phyloP scores from a whole-genome alignment of 2,113 vertebrate species.

The Gnathonemus longibarbis region DNA sequence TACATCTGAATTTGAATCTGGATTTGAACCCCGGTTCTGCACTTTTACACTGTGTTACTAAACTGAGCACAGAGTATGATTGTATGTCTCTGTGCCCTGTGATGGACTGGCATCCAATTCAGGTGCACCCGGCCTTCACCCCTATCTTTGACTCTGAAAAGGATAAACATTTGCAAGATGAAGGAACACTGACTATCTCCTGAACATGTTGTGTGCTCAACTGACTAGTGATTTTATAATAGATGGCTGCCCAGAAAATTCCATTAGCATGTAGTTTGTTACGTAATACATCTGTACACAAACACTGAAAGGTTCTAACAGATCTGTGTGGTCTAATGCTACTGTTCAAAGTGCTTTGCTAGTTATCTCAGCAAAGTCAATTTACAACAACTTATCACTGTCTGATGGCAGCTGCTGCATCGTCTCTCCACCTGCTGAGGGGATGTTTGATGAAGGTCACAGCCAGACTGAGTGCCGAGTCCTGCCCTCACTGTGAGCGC shows the following conservation, averaged over 20 bases:
- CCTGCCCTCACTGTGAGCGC: neutral
- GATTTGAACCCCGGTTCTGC: too few relatives aligned
- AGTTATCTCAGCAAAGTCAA: neutral
- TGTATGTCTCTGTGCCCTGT: neutral
- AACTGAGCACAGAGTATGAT: neutral
- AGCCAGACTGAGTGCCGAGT: neutral
- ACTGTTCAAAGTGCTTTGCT: neutral
- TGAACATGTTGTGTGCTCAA: neutral
- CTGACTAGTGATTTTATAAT: neutral
- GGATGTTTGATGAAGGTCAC: neutral
- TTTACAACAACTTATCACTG: neutral
- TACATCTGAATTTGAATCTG: neutral
- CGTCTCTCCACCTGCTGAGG: neutral
- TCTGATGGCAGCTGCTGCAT: neutral
- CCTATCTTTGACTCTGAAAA: neutral
- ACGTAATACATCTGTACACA: neutral
- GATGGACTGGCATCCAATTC: neutral
- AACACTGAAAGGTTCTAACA: neutral
- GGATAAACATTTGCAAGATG: neutral
- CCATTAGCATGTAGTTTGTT: neutral
- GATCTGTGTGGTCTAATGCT: neutral
- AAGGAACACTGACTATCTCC: neutral
- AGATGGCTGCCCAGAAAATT: neutral
- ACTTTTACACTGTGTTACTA: neutral
- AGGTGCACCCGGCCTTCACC: neutral